Conservation (phyloP, 1,140 invertebrate species). For the Sycophila sp. region DNA sequence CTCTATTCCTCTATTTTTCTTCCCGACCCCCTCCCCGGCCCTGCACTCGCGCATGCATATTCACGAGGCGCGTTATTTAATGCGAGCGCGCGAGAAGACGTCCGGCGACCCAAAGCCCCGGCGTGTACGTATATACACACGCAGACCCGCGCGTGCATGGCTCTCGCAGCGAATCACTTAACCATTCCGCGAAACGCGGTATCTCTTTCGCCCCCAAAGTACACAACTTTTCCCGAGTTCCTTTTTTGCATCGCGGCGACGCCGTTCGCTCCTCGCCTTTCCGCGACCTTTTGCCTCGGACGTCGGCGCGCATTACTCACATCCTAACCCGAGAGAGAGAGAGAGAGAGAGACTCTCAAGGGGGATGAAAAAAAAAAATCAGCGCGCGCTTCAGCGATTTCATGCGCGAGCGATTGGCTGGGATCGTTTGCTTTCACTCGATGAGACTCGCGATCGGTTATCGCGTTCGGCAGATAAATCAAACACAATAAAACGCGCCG, state of each 20-base stretch:
- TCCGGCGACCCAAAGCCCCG: conserved; percentile 22
- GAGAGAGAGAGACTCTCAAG: too few relatives aligned
- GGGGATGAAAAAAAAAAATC: too few relatives aligned
- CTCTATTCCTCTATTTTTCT: not conserved
- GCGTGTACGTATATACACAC: not conserved
- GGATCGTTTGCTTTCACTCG: too few relatives aligned
- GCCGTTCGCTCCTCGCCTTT: not conserved
- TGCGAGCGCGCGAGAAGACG: conserved; percentile 28
- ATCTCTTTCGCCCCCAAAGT: conserved; percentile 10
- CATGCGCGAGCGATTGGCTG: too few relatives aligned
- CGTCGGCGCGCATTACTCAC: conserved; percentile 8
- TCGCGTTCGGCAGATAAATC: not conserved
- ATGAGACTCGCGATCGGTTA: too few relatives aligned
- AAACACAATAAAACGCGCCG: not conserved
- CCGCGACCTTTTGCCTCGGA: not conserved
- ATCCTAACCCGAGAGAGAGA: not conserved
- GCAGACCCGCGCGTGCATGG: too few relatives aligned
- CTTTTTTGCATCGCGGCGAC: not conserved
- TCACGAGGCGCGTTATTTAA: conserved; percentile 36
- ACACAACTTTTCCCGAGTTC: not conserved
- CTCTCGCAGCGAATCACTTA: conserved; percentile 34
- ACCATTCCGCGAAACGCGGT: conserved; percentile 19
- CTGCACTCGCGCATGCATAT: conserved; percentile 24
- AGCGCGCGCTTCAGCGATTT: too few relatives aligned
- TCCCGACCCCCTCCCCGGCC: not conserved